These are phyloP conservation scores for Caenorhabditis sp. DNA, from an alignment of 2,888 invertebrate species.

Conservation along the genomic window DNA sequence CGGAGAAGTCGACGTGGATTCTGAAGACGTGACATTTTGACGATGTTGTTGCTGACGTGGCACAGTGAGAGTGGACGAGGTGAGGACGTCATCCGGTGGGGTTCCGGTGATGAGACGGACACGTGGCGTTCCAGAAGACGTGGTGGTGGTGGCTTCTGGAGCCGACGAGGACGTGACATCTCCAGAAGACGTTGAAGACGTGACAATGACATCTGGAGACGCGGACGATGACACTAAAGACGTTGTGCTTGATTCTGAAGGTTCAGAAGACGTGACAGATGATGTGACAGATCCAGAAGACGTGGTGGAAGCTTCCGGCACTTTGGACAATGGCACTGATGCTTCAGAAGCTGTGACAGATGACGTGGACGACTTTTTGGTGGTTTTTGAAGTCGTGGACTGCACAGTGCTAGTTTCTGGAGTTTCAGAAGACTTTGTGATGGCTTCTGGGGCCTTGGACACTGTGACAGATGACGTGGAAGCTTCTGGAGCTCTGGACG, in stretches of 20 bases:
- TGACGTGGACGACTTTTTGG: neutral
- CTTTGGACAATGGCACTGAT: neutral
- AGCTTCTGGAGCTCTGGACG: neutral
- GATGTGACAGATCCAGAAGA: constrained; percentile 14
- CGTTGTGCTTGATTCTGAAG: constrained; percentile 4
- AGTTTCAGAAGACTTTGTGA: neutral
- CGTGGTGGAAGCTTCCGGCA: neutral
- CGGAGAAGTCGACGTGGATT: constrained; percentile 6
- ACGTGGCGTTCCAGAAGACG: constrained; percentile 8
- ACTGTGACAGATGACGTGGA: neutral
- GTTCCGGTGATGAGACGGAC: constrained; percentile 40
- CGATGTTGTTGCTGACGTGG: constrained; percentile 4
- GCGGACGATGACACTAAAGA: neutral
- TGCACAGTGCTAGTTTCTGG: no score
- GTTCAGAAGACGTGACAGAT: constrained; percentile 1
- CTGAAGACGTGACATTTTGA: constrained; percentile 35
- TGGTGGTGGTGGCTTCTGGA: neutral
- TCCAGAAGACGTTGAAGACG: constrained; percentile 2
- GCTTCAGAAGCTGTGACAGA: constrained; percentile 9
- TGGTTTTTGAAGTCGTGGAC: constrained; percentile 15
- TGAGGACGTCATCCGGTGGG: constrained; percentile 7
- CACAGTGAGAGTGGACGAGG: neutral
- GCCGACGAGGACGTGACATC: neutral
- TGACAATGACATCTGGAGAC: neutral
- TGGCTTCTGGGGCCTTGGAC: neutral